These are phyloP conservation scores for Listronotus oregonensis DNA, from an alignment of 1,140 invertebrate genomes.

Conservation along the genomic window DNA sequence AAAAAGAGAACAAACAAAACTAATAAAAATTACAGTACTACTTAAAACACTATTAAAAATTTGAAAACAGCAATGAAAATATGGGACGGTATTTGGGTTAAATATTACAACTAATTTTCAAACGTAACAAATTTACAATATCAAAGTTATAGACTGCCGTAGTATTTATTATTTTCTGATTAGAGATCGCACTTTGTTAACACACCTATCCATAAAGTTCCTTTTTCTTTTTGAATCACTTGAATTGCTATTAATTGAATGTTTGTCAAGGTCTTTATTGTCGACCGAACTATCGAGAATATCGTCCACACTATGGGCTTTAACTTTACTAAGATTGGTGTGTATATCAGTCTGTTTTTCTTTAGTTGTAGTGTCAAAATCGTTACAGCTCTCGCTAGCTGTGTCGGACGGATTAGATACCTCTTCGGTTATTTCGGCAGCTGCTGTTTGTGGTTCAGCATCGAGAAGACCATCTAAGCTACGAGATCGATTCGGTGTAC, in stretches of 20 bases:
- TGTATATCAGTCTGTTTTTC: slow-evolving; percentile 43
- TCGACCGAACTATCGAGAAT: slow-evolving; percentile 44
- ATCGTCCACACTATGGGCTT: slow-evolving; percentile 56
- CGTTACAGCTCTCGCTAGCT: slow-evolving; percentile 48
- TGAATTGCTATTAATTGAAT: slow-evolving; percentile 52
- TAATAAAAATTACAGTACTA: too few species aligned
- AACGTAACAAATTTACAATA: slow-evolving; percentile 25
- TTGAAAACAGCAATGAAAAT: too few species aligned
- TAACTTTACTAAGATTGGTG: slow-evolving; percentile 38
- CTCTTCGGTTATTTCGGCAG: slow-evolving; percentile 33
- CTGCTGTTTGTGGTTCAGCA: slow-evolving; percentile 38
- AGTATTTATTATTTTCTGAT: slow-evolving; percentile 65
- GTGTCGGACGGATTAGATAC: slow-evolving; percentile 52
- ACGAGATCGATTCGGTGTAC: slow-evolving; percentile 62
- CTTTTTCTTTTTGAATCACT: slow-evolving; percentile 64
- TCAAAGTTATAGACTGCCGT: slow-evolving; percentile 20
- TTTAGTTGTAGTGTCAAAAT: slow-evolving; percentile 26
- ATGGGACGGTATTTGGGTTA: background rate
- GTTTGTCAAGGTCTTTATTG: slow-evolving; percentile 45
- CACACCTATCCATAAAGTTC: slow-evolving; percentile 79
- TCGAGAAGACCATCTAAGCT: slow-evolving; percentile 70
- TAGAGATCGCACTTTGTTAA: slow-evolving; percentile 75
- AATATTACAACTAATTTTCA: slow-evolving; percentile 3
- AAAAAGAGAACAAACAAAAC: too few species aligned
- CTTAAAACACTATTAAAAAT: too few species aligned